A percentile compares a stretch with the other conserved stretches of the same genome.
Conservation (phyloP, 1,140 invertebrate genomes). For the Megalopta genalis region DNA sequence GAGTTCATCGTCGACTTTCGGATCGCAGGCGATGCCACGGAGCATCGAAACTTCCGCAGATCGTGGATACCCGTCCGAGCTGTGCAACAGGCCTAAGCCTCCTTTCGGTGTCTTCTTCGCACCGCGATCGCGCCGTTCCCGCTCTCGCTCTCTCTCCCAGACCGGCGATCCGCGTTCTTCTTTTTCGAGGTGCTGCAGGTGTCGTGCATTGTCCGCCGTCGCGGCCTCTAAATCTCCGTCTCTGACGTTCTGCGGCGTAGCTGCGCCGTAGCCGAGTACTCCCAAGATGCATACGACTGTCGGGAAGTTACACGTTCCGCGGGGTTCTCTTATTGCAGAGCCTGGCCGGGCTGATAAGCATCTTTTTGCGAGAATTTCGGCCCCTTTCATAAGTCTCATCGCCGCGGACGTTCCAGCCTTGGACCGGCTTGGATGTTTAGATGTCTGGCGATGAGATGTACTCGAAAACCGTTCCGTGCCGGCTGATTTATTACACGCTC, state of each 20-base stretch:
- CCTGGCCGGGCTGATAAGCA: conserved; percentile 54
- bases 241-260: conserved; percentile 67
- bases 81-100: background rate
- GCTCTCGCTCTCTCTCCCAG: background rate
- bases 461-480: background rate
- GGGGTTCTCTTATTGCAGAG: conserved; percentile 58
- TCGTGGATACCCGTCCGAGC: too few relatives aligned
- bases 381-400: conserved; percentile 63
- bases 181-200: conserved; percentile 69
- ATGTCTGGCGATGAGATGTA: background rate
- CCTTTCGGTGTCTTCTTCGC: background rate
- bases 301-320: conserved; percentile 62
- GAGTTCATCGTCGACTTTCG: too few relatives aligned
- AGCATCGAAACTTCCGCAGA: too few relatives aligned
- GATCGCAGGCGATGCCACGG: too few relatives aligned
- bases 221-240: conserved; percentile 75
- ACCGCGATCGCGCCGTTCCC: conserved; percentile 1
- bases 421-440: background rate
- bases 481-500: too few relatives aligned
- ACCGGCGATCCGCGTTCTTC: conserved; percentile 14
- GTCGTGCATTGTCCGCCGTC: conserved; percentile 75
- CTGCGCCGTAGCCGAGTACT: conserved; percentile 65
- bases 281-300: conserved; percentile 69
- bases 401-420: conserved; percentile 7
- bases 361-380: conserved; percentile 63